phyloP scores from a whole-genome alignment of 2,888 invertebrate genomes.

The Dinocampus coccinellae region DNA sequence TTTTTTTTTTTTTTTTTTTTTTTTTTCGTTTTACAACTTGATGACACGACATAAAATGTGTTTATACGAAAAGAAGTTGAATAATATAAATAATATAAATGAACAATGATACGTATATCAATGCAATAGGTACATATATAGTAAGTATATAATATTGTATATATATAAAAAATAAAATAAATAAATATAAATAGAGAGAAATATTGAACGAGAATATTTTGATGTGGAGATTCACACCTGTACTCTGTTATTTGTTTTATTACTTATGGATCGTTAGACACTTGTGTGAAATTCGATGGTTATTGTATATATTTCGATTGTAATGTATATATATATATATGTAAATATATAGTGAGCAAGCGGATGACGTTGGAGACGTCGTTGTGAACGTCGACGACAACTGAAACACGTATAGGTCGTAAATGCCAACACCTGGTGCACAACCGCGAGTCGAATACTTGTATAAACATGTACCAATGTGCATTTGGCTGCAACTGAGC shows the following conservation, averaged over 20 bases:
- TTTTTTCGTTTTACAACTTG: background rate
- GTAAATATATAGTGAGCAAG: constrained; percentile 25
- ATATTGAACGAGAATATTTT: constrained; percentile 25
- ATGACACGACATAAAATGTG: background rate
- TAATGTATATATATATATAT: constrained; percentile 13
- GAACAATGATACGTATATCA: background rate
- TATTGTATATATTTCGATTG: constrained; percentile 21
- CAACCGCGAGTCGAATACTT: constrained; percentile 46
- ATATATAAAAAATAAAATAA: too few species aligned
- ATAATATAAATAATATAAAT: too few species aligned
- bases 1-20: background rate
- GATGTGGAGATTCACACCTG: constrained; percentile 43
- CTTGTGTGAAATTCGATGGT: constrained; percentile 39
- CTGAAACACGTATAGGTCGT: constrained; percentile 53
- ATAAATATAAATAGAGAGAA: too few species aligned
- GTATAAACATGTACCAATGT: constrained; percentile 25
- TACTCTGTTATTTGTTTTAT: constrained; percentile 44
- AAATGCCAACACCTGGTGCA: constrained; percentile 61
- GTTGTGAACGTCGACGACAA: constrained; percentile 29
- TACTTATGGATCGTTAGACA: constrained; percentile 42
- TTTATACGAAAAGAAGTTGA: too few species aligned
- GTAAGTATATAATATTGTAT: too few species aligned
- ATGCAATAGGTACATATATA: background rate
- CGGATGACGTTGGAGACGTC: constrained; percentile 32
- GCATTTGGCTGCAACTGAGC: background rate